Evolutionary conservation across 2,797 vertebrate species (phyloP).

Genomic region (Pipistrellus pygmaeus): DNA sequence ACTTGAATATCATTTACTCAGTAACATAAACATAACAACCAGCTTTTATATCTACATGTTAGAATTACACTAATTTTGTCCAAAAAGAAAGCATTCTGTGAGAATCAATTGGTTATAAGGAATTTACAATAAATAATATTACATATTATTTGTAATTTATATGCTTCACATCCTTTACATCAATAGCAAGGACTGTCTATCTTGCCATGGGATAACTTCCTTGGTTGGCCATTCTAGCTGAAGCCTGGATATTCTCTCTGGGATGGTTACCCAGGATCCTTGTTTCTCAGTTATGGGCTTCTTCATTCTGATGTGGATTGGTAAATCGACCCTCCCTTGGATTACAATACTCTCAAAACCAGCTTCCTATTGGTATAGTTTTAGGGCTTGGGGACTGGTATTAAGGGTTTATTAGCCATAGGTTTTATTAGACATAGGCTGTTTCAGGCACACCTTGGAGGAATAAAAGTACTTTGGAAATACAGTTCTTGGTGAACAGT

Average conservation of each 20-base stretch:
- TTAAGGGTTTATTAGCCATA: not conserved
- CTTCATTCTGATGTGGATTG: not conserved
- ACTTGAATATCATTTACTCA: not conserved
- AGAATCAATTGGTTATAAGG: slow-evolving; percentile 10
- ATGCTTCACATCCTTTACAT: not conserved
- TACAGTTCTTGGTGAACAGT: not conserved
- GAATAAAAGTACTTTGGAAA: not conserved
- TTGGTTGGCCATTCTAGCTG: not conserved
- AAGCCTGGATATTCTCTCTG: not conserved
- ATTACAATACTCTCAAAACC: not conserved
- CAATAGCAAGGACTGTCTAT: not conserved
- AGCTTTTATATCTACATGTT: not conserved
- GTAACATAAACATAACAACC: not conserved
- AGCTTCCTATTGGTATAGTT: not conserved
- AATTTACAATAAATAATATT: not conserved
- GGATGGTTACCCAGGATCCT: not conserved
- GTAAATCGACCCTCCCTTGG: not conserved
- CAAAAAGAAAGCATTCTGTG: not conserved
- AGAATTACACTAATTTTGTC: not conserved
- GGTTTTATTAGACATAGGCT: not conserved
- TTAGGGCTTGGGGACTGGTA: not conserved
- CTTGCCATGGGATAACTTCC: not conserved
- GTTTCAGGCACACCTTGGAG: not conserved
- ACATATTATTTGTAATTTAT: not conserved
- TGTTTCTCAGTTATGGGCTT: not conserved